Conservation (phyloP, 2,113 vertebrate genomes). For the Opisthocomus hoazin region DNA sequence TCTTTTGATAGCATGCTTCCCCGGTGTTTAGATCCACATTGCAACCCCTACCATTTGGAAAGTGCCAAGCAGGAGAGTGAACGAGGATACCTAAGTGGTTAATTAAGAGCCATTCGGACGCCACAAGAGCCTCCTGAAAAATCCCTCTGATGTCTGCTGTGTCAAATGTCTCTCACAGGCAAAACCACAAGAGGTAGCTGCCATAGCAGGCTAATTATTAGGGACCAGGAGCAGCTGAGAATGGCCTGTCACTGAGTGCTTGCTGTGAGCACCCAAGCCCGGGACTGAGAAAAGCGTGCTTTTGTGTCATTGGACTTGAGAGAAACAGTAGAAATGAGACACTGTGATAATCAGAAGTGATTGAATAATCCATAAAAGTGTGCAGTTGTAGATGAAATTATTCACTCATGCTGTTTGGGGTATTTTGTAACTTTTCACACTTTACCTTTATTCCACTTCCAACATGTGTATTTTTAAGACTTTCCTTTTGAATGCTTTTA, state of each 20-base stretch:
- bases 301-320: conserved; percentile 59
- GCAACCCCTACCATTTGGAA: conserved; percentile 93
- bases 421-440: background rate
- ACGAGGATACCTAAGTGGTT: conserved; percentile 99
- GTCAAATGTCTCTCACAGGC: conserved; percentile 99
- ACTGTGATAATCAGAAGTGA: background rate
- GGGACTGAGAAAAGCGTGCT: conserved; percentile 64
- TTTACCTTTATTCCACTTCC: background rate
- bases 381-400: background rate
- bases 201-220: conserved; percentile 93
- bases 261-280: conserved; percentile 73
- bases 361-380: background rate
- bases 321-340: background rate
- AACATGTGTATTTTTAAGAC: background rate
- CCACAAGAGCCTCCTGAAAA: conserved; percentile 96
- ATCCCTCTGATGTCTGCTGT: conserved; percentile 98
- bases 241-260: conserved; percentile 69
- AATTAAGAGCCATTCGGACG: conserved; percentile 99
- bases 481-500: background rate
- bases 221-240: conserved; percentile 89
- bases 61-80: conserved; percentile 86
- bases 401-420: background rate
- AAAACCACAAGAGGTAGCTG: conserved; percentile 91
- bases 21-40: conserved; percentile 92
- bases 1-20: conserved; percentile 99